Evolutionary conservation across 1,140 invertebrate genomes (phyloP).

Genomic region (Sarcophaga peregrina): DNA sequence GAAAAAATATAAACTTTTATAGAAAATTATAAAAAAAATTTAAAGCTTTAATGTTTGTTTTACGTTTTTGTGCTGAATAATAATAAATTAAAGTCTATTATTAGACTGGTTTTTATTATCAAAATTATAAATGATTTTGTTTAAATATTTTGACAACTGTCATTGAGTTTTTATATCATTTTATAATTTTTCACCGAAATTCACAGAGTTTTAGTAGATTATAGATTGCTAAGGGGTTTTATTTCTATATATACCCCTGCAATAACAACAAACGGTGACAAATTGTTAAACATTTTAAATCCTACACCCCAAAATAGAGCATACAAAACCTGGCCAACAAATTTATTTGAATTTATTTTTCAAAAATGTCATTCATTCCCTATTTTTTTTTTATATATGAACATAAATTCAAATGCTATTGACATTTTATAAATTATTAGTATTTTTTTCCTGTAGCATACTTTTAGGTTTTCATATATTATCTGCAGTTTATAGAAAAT

Average conservation of each 20-base stretch:
- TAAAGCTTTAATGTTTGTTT: background rate
- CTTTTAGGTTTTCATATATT: background rate
- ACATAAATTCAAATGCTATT: slow-evolving; percentile 33
- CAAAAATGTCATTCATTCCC: background rate
- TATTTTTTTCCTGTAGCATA: background rate
- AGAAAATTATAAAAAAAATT: background rate
- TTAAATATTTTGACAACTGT: slow-evolving; percentile 30
- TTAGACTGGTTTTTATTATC: background rate
- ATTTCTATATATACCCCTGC: background rate
- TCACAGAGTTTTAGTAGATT: slow-evolving; percentile 1
- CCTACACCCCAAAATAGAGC: background rate
- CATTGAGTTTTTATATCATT: background rate
- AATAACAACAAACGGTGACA: background rate
- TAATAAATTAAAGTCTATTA: background rate
- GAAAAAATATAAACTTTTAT: background rate
- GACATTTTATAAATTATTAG: slow-evolving; percentile 40
- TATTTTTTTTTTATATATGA: background rate
- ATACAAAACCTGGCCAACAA: background rate
- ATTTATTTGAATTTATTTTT: background rate
- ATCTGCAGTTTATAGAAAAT: background rate
- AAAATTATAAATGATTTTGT: slow-evolving; percentile 25
- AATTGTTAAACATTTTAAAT: slow-evolving; percentile 23
- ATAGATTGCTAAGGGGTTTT: slow-evolving; percentile 31
- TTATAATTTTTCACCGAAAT: background rate
- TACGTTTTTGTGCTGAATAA: too few species aligned